phyloP scores from a whole-genome alignment of 2,113 vertebrate genomes.

The Romanogobio albipinnatus region DNA sequence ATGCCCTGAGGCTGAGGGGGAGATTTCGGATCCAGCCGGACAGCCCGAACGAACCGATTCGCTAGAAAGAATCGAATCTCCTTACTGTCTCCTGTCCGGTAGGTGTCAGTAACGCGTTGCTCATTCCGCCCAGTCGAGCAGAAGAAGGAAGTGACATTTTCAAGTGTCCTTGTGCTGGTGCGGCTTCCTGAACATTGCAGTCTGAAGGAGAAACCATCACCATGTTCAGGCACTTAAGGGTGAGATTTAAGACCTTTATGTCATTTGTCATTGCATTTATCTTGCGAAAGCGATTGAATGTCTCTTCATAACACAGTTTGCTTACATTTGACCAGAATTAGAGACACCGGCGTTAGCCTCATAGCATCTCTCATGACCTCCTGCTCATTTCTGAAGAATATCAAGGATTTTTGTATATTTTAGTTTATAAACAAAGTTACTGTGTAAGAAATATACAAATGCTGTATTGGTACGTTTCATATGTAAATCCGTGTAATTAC shows the following conservation, averaged over 20 bases:
- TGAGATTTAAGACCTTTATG: neutral
- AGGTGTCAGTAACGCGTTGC: neutral
- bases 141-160: slow-evolving; percentile 40
- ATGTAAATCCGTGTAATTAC: neutral
- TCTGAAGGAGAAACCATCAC: slow-evolving; percentile 11
- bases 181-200: neutral
- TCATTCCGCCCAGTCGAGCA: neutral
- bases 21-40: too few species aligned
- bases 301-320: neutral
- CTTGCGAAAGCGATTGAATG: neutral
- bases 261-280: neutral
- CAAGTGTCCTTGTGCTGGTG: slow-evolving; percentile 44
- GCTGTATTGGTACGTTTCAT: neutral
- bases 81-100: neutral
- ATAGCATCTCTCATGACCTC: slow-evolving; percentile 16
- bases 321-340: neutral
- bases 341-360: neutral
- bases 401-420: accelerated
- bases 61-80: neutral
- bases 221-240: slow-evolving; percentile 64
- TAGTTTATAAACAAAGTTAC: neutral
- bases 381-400: neutral
- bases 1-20: too few species aligned
- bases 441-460: neutral
- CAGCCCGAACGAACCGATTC: too few species aligned